Conservation (phyloP, 2,113 vertebrate genomes). For the Clarias magur region DNA sequence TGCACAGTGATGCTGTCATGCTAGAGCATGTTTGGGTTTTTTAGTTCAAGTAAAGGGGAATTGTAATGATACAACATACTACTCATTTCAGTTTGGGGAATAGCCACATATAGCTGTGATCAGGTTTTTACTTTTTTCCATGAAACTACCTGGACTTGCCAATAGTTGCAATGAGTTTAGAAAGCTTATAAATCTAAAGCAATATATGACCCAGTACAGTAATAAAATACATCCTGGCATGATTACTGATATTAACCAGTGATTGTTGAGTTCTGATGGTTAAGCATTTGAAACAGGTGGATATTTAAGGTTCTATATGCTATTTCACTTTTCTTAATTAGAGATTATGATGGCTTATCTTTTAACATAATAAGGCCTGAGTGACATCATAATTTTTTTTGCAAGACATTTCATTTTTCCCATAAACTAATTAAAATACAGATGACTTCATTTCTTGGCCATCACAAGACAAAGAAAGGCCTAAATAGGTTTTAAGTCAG, state of each 20-base stretch:
- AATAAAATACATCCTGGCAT: background rate
- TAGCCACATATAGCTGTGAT: background rate
- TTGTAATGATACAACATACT: background rate
- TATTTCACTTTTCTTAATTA: background rate
- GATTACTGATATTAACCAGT: too few relatives aligned
- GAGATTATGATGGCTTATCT: background rate
- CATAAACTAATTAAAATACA: background rate
- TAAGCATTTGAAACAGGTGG: constrained; percentile 10
- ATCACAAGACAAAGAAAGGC: constrained; percentile 18
- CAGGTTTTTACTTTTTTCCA: background rate
- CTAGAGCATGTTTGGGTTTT: background rate
- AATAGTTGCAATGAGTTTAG: background rate
- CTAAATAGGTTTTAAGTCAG: constrained; percentile 24
- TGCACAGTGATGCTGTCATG: background rate
- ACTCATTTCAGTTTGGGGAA: background rate
- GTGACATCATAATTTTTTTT: background rate
- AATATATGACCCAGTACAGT: background rate
- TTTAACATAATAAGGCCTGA: background rate
- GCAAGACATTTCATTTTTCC: background rate
- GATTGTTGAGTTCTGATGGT: background rate
- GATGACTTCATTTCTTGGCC: background rate
- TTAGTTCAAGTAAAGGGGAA: background rate
- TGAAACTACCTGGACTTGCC: background rate
- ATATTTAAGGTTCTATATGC: constrained; percentile 21
- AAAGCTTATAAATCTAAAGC: background rate